Evolutionary conservation across 2,113 vertebrate species (phyloP).

Genomic region (Odocoileus hemionus): DNA sequence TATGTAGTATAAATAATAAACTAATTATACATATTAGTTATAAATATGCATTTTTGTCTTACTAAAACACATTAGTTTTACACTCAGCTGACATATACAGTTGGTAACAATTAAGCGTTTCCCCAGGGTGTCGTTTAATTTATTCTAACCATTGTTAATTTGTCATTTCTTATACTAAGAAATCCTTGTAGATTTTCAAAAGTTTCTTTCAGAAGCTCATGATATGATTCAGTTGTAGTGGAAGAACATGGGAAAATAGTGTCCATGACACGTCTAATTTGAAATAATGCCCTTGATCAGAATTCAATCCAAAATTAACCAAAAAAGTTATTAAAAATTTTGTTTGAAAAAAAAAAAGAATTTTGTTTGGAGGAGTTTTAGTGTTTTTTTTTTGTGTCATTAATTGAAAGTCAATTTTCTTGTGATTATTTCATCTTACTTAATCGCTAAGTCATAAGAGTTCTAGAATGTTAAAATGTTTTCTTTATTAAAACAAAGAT

Average conservation of each 20-base stretch:
- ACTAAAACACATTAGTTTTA: constrained; percentile 12
- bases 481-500: neutral
- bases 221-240: neutral
- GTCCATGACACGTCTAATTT: neutral
- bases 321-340: neutral
- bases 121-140: neutral
- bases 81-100: neutral
- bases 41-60: neutral
- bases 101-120: neutral
- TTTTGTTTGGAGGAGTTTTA: neutral
- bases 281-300: constrained; percentile 6
- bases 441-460: neutral
- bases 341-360: neutral
- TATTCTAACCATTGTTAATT: neutral
- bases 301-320: neutral
- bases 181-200: neutral
- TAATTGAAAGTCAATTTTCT: neutral
- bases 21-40: neutral
- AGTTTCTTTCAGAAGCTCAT: constrained; percentile 20
- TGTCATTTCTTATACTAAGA: neutral
- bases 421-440: neutral
- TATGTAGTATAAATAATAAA: neutral
- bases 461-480: neutral
- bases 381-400: neutral
- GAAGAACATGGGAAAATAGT: neutral